Conservation (phyloP, 2,113 vertebrate genomes). For the Chamaea fasciata region DNA sequence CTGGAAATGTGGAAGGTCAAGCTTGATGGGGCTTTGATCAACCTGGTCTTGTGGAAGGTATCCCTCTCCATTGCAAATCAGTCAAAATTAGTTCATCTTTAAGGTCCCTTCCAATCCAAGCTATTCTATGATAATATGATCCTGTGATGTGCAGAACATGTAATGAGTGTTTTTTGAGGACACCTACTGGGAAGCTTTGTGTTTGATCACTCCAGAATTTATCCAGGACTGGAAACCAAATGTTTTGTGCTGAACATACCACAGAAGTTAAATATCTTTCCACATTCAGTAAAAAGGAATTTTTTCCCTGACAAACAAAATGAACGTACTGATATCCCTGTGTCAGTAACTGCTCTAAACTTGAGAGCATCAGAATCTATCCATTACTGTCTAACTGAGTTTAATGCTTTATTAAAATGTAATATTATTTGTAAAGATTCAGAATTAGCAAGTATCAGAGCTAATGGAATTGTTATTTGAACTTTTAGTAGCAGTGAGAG, state of each 20-base stretch:
- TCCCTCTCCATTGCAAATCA: neutral
- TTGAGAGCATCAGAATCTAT: neutral
- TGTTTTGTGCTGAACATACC: neutral
- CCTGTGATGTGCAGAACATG: neutral
- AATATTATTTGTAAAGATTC: neutral
- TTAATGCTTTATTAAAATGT: neutral
- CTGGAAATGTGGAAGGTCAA: neutral
- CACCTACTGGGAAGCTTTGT: neutral
- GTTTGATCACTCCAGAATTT: neutral
- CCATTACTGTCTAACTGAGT: neutral
- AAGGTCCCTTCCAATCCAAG: neutral
- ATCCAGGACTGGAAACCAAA: neutral
- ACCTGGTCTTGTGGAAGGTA: neutral
- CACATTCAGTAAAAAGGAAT: neutral
- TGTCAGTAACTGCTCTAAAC: neutral
- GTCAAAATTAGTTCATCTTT: neutral
- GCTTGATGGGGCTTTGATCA: neutral
- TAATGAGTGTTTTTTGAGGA: neutral
- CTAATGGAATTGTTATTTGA: neutral
- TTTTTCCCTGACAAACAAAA: neutral
- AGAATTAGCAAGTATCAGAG: neutral
- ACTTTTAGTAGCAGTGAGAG: neutral
- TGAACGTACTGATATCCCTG: accelerated
- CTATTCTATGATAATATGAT: neutral
- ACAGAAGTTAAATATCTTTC: neutral